Evolutionary conservation across 2,888 invertebrate species (phyloP).

Genomic region (Argynnis bischoffii): DNA sequence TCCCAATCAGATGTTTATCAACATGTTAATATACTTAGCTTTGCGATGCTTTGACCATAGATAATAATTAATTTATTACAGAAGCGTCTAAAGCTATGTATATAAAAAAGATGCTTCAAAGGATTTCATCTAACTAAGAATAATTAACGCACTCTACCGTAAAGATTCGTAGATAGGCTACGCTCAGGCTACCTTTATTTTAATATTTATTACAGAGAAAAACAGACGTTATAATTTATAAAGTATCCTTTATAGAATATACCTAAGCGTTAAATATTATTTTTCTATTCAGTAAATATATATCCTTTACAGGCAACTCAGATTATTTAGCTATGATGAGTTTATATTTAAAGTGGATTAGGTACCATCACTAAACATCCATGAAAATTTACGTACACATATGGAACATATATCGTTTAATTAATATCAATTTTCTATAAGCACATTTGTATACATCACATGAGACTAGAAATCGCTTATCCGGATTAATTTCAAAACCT

Average conservation of each 20-base stretch:
- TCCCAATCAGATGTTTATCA: background rate
- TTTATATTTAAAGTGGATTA: too few relatives aligned
- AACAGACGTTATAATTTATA: constrained; percentile 13
- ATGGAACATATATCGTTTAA: background rate
- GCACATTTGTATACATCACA: background rate
- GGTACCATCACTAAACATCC: too few relatives aligned
- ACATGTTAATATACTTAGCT: constrained; percentile 5
- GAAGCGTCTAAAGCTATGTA: constrained; percentile 19
- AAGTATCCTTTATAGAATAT: background rate
- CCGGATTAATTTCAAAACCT: constrained; percentile 12
- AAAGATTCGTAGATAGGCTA: constrained; percentile 21
- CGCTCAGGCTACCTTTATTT: constrained; percentile 14
- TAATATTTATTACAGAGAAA: constrained; percentile 19
- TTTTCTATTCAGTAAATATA: too few relatives aligned
- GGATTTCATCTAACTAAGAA: constrained; percentile 22
- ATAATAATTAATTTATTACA: constrained; percentile 17
- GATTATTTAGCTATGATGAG: too few relatives aligned
- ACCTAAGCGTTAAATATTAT: background rate
- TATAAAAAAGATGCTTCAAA: constrained; percentile 23
- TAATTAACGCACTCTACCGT: constrained; percentile 23
- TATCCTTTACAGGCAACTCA: too few relatives aligned
- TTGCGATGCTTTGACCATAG: constrained; percentile 17
- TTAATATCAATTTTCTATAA: background rate
- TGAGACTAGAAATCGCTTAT: constrained; percentile 17
- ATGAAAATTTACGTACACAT: background rate